Evolutionary conservation across 2,888 invertebrate species (phyloP).

Genomic region (Neoscelio sp.): DNA sequence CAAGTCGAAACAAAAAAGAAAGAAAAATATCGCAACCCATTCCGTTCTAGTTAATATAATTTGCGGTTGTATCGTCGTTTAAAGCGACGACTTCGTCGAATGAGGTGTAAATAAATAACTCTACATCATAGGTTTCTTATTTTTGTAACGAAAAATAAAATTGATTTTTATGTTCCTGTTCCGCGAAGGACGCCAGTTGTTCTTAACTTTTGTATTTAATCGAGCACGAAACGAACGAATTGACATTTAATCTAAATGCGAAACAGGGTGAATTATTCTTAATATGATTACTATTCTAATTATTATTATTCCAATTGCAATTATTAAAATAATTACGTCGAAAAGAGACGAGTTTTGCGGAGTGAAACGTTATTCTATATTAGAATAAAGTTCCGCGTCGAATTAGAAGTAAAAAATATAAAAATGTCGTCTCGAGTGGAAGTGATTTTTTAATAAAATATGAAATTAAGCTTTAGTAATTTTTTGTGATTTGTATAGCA

Average conservation of each 20-base stretch:
- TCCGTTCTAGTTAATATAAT: slow-evolving; percentile 67
- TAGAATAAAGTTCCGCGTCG: slow-evolving; percentile 47
- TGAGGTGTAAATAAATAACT: slow-evolving; percentile 71
- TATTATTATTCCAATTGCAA: slow-evolving; percentile 24
- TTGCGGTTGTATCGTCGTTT: slow-evolving; percentile 55
- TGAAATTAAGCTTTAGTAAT: slow-evolving; percentile 19
- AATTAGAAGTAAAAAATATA: slow-evolving; percentile 9
- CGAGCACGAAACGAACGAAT: slow-evolving; percentile 42
- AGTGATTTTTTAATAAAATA: slow-evolving; percentile 12
- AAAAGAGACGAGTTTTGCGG: slow-evolving; percentile 8
- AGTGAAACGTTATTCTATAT: slow-evolving; percentile 50
- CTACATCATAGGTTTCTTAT: slow-evolving; percentile 71
- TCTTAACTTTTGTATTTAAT: slow-evolving; percentile 62
- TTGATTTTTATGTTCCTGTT: slow-evolving; percentile 79
- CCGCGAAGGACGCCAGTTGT: slow-evolving; percentile 69
- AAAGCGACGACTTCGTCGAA: slow-evolving; percentile 75
- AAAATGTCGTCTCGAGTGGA: slow-evolving; percentile 29
- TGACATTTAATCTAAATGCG: slow-evolving; percentile 66
- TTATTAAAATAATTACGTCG: not conserved
- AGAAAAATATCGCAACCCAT: slow-evolving; percentile 50
- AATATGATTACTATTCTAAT: slow-evolving; percentile 37
- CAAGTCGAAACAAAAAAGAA: slow-evolving; percentile 19
- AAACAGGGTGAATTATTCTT: slow-evolving; percentile 78
- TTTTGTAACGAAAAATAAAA: slow-evolving; percentile 68
- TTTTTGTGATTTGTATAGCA: slow-evolving; percentile 25